Conservation (phyloP, 2,888 invertebrate genomes). For the Operophtera brumata region DNA sequence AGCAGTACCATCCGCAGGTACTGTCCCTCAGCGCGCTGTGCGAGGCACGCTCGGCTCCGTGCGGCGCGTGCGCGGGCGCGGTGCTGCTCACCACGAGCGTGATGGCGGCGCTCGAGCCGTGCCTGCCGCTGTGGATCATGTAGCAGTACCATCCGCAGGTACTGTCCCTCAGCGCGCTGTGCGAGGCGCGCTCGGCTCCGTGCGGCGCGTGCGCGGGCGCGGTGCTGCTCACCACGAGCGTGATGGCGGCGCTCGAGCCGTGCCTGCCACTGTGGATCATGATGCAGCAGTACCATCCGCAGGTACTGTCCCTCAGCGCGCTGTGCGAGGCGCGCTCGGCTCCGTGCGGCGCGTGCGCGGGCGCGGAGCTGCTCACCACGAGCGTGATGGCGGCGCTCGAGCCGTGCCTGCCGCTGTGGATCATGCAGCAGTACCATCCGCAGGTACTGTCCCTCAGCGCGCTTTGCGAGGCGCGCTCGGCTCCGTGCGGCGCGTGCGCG, state of each 20-base stretch:
- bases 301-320: slow-evolving; percentile 1
- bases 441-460: slow-evolving; percentile 26
- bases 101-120: too few relatives aligned
- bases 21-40: too few relatives aligned
- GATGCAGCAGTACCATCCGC: slow-evolving; percentile 29
- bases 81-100: too few relatives aligned
- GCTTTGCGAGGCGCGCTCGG: background rate
- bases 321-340: slow-evolving; percentile 42
- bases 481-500: background rate
- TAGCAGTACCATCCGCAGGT: too few relatives aligned
- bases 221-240: slow-evolving; percentile 41
- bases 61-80: too few relatives aligned
- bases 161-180: slow-evolving; percentile 6
- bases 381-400: background rate
- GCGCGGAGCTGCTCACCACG: slow-evolving; percentile 62
- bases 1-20: slow-evolving; percentile 54
- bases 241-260: slow-evolving; percentile 72
- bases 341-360: slow-evolving; percentile 54
- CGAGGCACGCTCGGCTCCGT: too few relatives aligned
- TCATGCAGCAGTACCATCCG: slow-evolving; percentile 55
- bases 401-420: slow-evolving; percentile 7
- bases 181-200: background rate
- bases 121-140: too few relatives aligned
- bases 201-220: background rate
- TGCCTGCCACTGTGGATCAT: slow-evolving; percentile 66